phyloP scores from a whole-genome alignment of 2,797 vertebrate species.

The Silurus aristotelis region DNA sequence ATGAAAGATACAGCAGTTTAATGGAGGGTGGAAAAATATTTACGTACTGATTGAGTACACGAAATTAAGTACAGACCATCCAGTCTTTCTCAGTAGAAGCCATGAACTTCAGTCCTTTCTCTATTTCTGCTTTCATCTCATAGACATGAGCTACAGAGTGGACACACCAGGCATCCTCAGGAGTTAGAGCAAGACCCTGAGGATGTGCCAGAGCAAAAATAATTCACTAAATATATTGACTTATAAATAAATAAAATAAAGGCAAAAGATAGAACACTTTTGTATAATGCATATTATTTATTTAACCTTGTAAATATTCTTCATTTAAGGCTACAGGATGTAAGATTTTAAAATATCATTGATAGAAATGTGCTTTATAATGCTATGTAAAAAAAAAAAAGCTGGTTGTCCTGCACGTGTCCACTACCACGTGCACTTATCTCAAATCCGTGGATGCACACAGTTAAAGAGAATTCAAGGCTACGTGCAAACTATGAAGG shows the following conservation, averaged over 20 bases:
- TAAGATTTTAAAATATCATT: background rate
- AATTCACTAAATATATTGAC: background rate
- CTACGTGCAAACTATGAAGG: background rate
- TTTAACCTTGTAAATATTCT: background rate
- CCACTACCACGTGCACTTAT: background rate
- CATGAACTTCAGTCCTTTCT: conserved; percentile 87
- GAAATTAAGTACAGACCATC: conserved; percentile 73
- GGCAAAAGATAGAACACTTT: background rate
- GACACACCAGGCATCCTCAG: conserved; percentile 84
- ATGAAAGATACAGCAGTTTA: background rate
- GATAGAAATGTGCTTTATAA: background rate
- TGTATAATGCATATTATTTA: background rate
- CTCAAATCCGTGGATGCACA: background rate
- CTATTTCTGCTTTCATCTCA: conserved; percentile 89
- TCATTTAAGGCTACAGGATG: background rate
- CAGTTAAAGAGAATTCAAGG: background rate
- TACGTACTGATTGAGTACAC: too few relatives aligned
- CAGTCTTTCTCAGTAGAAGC: conserved; percentile 82
- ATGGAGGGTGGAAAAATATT: background rate
- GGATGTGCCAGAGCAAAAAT: background rate
- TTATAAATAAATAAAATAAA: background rate
- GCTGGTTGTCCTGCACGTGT: background rate
- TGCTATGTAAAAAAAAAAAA: background rate
- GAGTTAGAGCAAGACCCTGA: conserved; percentile 82
- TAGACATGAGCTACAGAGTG: conserved; percentile 88